Percentiles rank a stretch among this genome's conserved stretches.
These are phyloP conservation scores for Tenebrio molitor DNA, from an alignment of 1,140 invertebrate species.

Conservation along the genomic window DNA sequence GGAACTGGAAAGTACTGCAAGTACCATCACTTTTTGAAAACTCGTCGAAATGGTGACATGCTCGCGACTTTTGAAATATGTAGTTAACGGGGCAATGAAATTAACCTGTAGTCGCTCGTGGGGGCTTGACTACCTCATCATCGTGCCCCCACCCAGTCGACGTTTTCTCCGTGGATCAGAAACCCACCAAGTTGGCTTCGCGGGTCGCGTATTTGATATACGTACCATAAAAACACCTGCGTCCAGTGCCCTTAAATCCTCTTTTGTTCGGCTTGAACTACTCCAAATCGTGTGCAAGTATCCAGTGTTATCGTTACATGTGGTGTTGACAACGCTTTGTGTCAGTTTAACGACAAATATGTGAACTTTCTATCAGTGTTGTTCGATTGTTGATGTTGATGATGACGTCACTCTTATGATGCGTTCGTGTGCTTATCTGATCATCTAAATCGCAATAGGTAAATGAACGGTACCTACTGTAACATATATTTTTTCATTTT, in stretches of 20 bases:
- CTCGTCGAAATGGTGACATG: neutral
- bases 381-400: slow-evolving; percentile 41
- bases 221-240: slow-evolving; percentile 53
- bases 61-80: neutral
- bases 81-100: slow-evolving; percentile 28
- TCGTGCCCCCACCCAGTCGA: slow-evolving; percentile 27
- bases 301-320: neutral
- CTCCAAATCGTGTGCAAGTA: neutral
- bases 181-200: slow-evolving; percentile 39
- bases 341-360: slow-evolving; percentile 15
- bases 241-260: slow-evolving; percentile 16
- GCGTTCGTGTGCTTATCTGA: slow-evolving; percentile 28
- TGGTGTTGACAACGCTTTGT: slow-evolving; percentile 1
- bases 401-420: slow-evolving; percentile 46
- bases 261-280: neutral
- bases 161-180: slow-evolving; percentile 28
- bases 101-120: slow-evolving; percentile 10
- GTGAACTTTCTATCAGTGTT: slow-evolving; percentile 34
- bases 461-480: neutral
- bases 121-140: slow-evolving; percentile 27
- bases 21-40: slow-evolving; percentile 1
- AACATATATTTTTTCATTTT: no score
- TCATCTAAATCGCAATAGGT: slow-evolving; percentile 14
- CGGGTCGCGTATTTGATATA: slow-evolving; percentile 44
- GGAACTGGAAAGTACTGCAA: neutral